These are phyloP conservation scores for Sycobia sp. DNA, from an alignment of 1,140 invertebrate species.

Conservation along the genomic window DNA sequence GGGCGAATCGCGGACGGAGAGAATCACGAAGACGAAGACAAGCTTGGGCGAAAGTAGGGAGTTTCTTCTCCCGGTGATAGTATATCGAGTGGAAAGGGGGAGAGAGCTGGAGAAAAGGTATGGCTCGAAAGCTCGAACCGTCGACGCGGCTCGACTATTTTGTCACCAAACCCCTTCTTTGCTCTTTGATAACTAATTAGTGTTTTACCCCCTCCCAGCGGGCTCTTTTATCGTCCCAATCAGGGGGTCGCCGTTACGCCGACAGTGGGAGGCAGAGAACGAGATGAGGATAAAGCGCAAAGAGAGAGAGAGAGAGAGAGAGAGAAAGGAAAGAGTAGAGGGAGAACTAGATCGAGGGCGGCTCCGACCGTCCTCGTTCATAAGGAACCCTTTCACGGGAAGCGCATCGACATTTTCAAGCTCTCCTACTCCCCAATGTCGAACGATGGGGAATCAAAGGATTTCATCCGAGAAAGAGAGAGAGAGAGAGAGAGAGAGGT, in stretches of 20 bases:
- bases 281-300: constrained; percentile 23
- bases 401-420: constrained; percentile 43
- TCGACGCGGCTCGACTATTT: constrained; percentile 51
- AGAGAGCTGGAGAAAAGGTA: constrained; percentile 18
- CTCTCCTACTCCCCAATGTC: constrained; percentile 7
- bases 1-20: neutral
- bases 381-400: constrained; percentile 46
- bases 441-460: constrained; percentile 54
- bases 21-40: constrained; percentile 23
- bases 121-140: constrained; percentile 4
- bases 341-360: constrained; percentile 17
- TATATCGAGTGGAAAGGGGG: neutral
- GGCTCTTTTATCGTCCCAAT: constrained; percentile 60
- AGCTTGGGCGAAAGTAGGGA: constrained; percentile 18
- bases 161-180: constrained; percentile 57
- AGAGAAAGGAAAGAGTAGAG: constrained; percentile 29
- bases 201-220: constrained; percentile 53
- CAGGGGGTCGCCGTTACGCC: constrained; percentile 46
- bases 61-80: constrained; percentile 3
- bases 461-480: constrained; percentile 38
- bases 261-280: constrained; percentile 31
- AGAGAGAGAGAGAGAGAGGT: constrained; percentile 35
- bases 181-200: constrained; percentile 64
- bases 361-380: constrained; percentile 29
- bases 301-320: constrained; percentile 23